Percentiles rank a stretch among this genome's conserved stretches.
These are phyloP conservation scores for Pecten maximus DNA, from an alignment of 2,888 invertebrate genomes.

Conservation along the genomic window DNA sequence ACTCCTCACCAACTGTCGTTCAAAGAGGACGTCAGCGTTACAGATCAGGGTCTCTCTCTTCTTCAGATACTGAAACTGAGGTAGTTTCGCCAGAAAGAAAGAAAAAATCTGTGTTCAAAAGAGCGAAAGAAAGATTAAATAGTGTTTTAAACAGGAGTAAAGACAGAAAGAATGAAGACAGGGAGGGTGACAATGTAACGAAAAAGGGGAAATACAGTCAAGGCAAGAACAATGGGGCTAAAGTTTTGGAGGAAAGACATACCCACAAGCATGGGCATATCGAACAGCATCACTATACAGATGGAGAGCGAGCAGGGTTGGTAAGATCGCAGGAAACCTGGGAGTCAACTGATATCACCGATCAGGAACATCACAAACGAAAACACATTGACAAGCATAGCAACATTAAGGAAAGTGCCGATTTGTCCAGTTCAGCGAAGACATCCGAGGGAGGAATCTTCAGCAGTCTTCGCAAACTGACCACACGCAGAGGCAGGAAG, in stretches of 20 bases:
- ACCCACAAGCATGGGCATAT: constrained; percentile 53
- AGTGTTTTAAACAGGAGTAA: constrained; percentile 59
- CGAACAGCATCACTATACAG: constrained; percentile 51
- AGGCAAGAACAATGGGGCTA: not conserved
- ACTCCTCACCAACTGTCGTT: not conserved
- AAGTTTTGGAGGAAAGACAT: constrained; percentile 44
- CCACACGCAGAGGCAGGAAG: constrained; percentile 39
- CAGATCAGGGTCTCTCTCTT: constrained; percentile 51
- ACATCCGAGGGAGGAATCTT: constrained; percentile 43
- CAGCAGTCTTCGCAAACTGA: constrained; percentile 47
- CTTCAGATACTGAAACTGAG: constrained; percentile 42
- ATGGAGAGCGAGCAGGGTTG: constrained; percentile 44
- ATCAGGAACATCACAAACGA: constrained; percentile 49
- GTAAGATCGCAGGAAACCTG: constrained; percentile 46
- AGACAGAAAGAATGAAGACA: constrained; percentile 50
- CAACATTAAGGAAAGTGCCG: constrained; percentile 63
- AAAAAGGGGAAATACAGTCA: constrained; percentile 44
- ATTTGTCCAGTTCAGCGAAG: constrained; percentile 30
- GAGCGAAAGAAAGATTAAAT: constrained; percentile 67
- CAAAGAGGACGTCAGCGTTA: constrained; percentile 37
- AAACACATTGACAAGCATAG: constrained; percentile 61
- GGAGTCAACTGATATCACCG: constrained; percentile 54
- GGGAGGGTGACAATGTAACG: constrained; percentile 27
- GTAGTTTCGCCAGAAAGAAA: constrained; percentile 57
- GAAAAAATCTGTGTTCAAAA: constrained; percentile 73